phyloP scores from a whole-genome alignment of 2,888 invertebrate species.

The Heliconius ismenius region DNA sequence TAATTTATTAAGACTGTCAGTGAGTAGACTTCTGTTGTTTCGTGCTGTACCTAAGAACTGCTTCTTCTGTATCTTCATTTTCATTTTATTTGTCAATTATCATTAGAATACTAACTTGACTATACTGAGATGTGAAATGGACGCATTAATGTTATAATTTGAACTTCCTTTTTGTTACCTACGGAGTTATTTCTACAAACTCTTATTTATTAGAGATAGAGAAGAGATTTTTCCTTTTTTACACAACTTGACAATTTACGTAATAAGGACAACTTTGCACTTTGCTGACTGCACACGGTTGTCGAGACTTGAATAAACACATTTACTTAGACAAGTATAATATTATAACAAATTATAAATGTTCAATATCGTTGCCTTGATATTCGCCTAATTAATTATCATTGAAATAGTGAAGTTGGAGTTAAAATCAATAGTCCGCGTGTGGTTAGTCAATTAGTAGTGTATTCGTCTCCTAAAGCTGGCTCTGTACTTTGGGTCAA shows the following conservation, averaged over 20 bases:
- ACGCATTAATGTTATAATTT: conserved; percentile 1
- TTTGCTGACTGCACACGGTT: conserved; percentile 27
- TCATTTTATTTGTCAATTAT: conserved; percentile 41
- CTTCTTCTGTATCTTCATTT: conserved; percentile 55
- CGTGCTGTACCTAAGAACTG: conserved; percentile 68
- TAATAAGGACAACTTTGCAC: conserved; percentile 32
- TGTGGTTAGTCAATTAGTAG: conserved; percentile 53
- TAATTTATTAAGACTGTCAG: conserved; percentile 68
- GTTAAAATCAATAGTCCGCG: conserved; percentile 49
- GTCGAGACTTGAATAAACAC: conserved; percentile 4
- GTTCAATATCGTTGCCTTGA: conserved; percentile 18
- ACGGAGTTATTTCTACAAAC: conserved; percentile 18
- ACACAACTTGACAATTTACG: neutral
- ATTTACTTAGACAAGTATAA: conserved; percentile 16
- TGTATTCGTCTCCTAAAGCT: conserved; percentile 44
- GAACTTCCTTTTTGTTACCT: conserved; percentile 15
- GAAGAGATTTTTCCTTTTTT: neutral
- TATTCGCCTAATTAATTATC: conserved; percentile 26
- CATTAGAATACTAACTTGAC: conserved; percentile 21
- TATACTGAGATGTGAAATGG: conserved; percentile 21
- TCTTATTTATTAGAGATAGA: conserved; percentile 18
- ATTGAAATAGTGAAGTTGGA: conserved; percentile 26
- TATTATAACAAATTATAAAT: conserved; percentile 4
- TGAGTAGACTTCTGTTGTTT: conserved; percentile 62
- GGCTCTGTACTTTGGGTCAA: conserved; percentile 18